phyloP scores from a whole-genome alignment of 2,888 invertebrate species.

The Leucoptera coffeella region DNA sequence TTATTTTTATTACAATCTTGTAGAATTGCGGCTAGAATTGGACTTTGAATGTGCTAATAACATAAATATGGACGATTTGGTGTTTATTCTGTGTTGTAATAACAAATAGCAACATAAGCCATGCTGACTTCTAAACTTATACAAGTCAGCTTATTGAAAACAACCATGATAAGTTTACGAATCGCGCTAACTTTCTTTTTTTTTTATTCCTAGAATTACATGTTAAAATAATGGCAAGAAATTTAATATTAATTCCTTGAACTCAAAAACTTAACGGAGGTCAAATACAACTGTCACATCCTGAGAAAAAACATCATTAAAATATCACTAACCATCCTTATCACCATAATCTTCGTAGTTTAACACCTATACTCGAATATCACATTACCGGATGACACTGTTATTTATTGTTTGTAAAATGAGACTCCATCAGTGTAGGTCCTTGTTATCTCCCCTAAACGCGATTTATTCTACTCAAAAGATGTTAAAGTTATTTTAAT shows the following conservation, averaged over 20 bases:
- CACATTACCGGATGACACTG: constrained; percentile 29
- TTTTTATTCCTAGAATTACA: no score
- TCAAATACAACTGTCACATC: neutral
- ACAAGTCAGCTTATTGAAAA: no score
- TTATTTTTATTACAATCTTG: no score
- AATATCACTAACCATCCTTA: neutral
- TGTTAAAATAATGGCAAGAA: neutral
- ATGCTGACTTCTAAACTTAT: no score
- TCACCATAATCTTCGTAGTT: constrained; percentile 13
- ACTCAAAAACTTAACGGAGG: neutral
- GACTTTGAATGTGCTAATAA: no score
- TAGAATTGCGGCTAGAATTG: no score
- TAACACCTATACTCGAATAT: constrained; percentile 25
- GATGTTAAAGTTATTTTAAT: constrained; percentile 42
- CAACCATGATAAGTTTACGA: no score
- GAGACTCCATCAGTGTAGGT: no score
- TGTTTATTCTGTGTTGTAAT: no score
- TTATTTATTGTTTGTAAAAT: constrained; percentile 44
- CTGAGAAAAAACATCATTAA: neutral
- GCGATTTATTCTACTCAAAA: constrained; percentile 34
- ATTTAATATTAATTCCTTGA: neutral
- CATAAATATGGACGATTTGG: no score
- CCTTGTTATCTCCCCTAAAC: constrained; percentile 40
- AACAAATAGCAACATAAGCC: no score
- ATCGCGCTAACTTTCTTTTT: no score